Evolutionary conservation across 2,113 vertebrate genomes (phyloP), one percentile per base, ranked within the genome.

Genomic region (Cyphomyrus discorhynchus): DNA sequence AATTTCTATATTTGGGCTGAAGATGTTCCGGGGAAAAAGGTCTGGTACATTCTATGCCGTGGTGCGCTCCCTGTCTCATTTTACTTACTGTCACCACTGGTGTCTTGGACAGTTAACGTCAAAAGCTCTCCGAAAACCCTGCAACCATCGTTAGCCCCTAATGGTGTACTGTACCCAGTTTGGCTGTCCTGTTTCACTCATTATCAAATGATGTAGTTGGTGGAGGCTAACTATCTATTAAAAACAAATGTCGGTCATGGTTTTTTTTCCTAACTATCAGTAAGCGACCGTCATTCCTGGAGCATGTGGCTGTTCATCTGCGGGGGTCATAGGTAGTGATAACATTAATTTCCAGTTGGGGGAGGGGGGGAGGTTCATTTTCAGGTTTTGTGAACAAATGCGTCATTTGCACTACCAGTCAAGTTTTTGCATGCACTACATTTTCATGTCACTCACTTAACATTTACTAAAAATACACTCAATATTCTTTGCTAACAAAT

Each of bases 221-320:
- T 53, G 47, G 27, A 35, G 27, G 88, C 39, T 89, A 85, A 88
- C 50, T 88, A 90, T 83, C 77, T 77, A 82, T 88, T 89, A 39
- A 88, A 74, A 88, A 35, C 46, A 52, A 35, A 88, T 35, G 15
- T 70, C 31, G 3, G 46, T 86, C 45, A n/a, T 85, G 42, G 35
- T 66, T 90, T 82, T 58, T 50, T 83, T 58, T 83, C 52, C 42
- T 21, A 87, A 6, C 87, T 49, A 46, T 84, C 42, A 8, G 53
- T 49, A 46, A 42, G 27, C n/a, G 77, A 77, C 49, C 93, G 94
- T 94, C 93, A 93, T 93, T 93, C 93, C 89, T 35, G 88, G 89
- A 91, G 87, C 87, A 31, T 87, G 90, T 91, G 49, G 91, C 31
- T 35, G 27, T 42, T 39, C 74, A 42, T 80, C 74, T 80, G 74